Percentiles rank a stretch among this genome's conserved stretches.
Conservation (phyloP, 1,140 invertebrate species). For the Plectrocnemia conspersa region DNA sequence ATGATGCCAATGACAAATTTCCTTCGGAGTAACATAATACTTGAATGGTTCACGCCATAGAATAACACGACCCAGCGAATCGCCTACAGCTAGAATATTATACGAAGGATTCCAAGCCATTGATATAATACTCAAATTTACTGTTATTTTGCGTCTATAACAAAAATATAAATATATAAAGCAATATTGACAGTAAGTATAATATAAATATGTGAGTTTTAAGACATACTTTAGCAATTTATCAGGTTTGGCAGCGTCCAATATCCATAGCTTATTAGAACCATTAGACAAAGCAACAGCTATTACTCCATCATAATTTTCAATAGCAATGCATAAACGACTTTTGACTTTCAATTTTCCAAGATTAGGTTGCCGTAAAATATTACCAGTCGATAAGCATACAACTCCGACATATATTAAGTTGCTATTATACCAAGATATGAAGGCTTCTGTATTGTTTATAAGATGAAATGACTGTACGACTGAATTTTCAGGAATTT, state of each 20-base stretch:
- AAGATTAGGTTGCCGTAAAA: not conserved
- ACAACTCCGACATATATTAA: constrained; percentile 12
- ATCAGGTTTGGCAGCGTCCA: constrained; percentile 11
- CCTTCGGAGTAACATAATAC: constrained; percentile 37
- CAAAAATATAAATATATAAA: constrained; percentile 7
- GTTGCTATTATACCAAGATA: constrained; percentile 26
- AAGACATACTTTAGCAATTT: not conserved
- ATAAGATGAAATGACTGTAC: constrained; percentile 44
- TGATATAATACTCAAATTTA: not conserved
- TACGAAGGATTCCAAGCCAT: constrained; percentile 30
- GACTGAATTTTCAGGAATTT: constrained; percentile 36
- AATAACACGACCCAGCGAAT: constrained; percentile 42
- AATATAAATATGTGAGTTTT: not conserved
- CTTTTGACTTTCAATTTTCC: not conserved
- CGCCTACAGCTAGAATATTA: constrained; percentile 36
- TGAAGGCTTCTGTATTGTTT: constrained; percentile 43
- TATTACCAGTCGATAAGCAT: constrained; percentile 5
- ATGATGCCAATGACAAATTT: constrained; percentile 50
- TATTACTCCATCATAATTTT: constrained; percentile 40
- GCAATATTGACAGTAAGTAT: not conserved
- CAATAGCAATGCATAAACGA: constrained; percentile 38
- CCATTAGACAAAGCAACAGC: constrained; percentile 45
- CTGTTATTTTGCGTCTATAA: constrained; percentile 20
- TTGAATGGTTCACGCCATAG: constrained; percentile 42
- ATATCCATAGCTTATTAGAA: constrained; percentile 32